These are phyloP conservation scores for Sarotherodon lohbergeri DNA, from an alignment of 2,113 vertebrate species.

Conservation along the genomic window DNA sequence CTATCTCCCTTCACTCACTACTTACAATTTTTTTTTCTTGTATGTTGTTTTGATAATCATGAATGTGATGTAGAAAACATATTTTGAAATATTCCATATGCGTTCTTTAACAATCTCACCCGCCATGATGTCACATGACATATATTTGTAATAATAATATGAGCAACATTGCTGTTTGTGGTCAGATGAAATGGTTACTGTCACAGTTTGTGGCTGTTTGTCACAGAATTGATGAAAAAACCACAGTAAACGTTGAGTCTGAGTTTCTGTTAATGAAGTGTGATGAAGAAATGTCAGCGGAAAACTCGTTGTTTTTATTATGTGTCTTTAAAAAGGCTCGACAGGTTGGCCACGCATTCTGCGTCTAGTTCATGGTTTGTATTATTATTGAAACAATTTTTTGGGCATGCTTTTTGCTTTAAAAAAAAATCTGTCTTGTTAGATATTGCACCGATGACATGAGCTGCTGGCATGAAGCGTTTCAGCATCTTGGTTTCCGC, in stretches of 20 bases:
- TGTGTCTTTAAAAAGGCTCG: background rate
- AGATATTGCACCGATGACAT: background rate
- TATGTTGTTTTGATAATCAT: background rate
- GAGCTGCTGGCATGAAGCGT: background rate
- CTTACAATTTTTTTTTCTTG: accelerated
- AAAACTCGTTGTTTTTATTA: background rate
- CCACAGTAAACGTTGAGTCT: background rate
- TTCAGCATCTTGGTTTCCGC: background rate
- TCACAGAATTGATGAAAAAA: background rate
- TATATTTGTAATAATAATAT: background rate
- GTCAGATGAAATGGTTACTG: background rate
- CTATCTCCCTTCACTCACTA: background rate
- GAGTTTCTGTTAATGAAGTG: conserved; percentile 6
- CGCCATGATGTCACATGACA: background rate
- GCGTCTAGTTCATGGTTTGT: background rate
- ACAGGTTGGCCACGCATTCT: background rate
- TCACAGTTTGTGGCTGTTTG: background rate
- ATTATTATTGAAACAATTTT: background rate
- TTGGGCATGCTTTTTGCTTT: background rate
- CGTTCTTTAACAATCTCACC: background rate
- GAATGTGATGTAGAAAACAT: background rate
- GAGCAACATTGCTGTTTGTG: background rate
- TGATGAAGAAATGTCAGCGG: background rate
- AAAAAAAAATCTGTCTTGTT: background rate
- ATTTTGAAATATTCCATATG: background rate